Evolutionary conservation across 2,888 invertebrate species (phyloP), one percentile per base, ranked within the genome.

Genomic region (Malthinus flaveolus): DNA sequence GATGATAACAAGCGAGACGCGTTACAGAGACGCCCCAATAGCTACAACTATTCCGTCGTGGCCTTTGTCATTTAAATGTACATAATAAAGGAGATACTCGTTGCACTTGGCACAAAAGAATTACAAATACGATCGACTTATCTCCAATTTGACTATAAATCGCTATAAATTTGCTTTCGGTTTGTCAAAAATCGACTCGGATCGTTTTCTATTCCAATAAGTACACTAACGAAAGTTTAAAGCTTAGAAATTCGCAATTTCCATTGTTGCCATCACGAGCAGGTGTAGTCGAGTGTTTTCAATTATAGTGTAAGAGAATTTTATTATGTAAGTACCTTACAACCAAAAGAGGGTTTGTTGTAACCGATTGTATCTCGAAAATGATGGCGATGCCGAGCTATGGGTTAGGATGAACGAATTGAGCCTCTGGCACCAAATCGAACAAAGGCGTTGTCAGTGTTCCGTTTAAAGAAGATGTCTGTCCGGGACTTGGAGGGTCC

Each of bases 401-500:
- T 54, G 49, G 48, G 34, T 32, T 23, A 44, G 54, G 53, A 52
- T 49, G 54, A 45, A 39, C 50, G 56, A 56, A 53, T 56, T 53
- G 60, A 60, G 69, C 71, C 70, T 64, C 61, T 62, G 68, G 71
- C 70, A 65, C 66, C 70, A 68, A 70, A 71, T 70, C 69, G 69
- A 66, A 69, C 67, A 69, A 71, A 71, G 64, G 66, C 68, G 64
- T 67, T 61, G 68, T 68, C 70, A 64, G 58, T 64, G 62, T 64
- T 56, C 63, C 63, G 62, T 65, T 66, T 59, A 65, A 71, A 70
- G 71, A 69, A 71, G 68, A 70, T 62, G 71, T 72, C 73, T 73
- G 73, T 64, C 56, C 58, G 51, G 58, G 73, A 73, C 71, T 72
- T 70, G 67, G 61, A 73, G 71, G 64, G 72, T 70, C 69, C 73